Percentiles rank a stretch among this genome's conserved stretches.
Evolutionary conservation across 2,113 vertebrate genomes (phyloP).

Genomic region (Seriola rivoliana): DNA sequence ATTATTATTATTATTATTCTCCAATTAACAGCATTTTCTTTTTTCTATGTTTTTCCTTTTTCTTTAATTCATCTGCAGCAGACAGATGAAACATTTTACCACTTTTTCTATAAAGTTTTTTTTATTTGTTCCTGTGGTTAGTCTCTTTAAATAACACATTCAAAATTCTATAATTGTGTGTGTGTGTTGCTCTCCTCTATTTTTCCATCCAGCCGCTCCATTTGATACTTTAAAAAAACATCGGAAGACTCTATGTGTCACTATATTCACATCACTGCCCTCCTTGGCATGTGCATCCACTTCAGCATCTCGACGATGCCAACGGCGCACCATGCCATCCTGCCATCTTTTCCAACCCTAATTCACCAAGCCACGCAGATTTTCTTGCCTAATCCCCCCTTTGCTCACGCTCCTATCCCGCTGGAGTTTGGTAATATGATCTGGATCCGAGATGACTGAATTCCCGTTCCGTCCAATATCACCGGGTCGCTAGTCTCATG

Average conservation of each 20-base stretch:
- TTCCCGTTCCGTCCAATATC: conserved; percentile 65
- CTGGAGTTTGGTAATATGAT: conserved; percentile 69
- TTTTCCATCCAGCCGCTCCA: conserved; percentile 4
- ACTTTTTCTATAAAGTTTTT: background rate
- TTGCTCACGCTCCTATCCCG: conserved; percentile 60
- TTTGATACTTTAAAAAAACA: conserved; percentile 20
- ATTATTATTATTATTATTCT: background rate
- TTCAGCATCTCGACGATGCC: conserved; percentile 58
- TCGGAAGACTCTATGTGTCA: conserved; percentile 25
- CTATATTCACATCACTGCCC: conserved; percentile 40
- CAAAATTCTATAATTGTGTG: background rate
- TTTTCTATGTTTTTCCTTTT: background rate
- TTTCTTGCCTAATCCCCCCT: conserved; percentile 67
- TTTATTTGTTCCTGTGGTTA: background rate
- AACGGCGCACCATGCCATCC: conserved; percentile 49
- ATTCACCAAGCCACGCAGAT: conserved; percentile 70
- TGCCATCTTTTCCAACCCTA: conserved; percentile 68
- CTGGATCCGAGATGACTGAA: conserved; percentile 63
- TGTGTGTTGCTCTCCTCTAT: background rate
- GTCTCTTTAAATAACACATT: background rate
- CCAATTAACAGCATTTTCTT: background rate
- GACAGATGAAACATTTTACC: background rate
- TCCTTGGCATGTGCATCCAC: conserved; percentile 43
- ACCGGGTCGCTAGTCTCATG: conserved; percentile 53
- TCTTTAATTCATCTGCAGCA: background rate